These are phyloP conservation scores for Phasianus colchicus DNA, from an alignment of 2,113 vertebrate genomes.

Conservation along the genomic window DNA sequence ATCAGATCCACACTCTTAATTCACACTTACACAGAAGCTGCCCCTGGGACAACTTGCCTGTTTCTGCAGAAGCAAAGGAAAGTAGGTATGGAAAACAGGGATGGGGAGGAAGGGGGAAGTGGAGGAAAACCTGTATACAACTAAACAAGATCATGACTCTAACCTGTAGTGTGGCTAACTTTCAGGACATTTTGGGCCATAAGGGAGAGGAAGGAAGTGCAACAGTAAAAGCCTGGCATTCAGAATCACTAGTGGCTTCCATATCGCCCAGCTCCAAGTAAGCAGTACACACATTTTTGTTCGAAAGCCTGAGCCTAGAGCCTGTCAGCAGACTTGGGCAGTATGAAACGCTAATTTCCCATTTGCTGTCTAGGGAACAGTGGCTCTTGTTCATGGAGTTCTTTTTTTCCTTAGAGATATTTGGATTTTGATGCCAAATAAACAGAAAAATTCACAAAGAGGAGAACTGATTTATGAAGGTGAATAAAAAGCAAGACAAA, in stretches of 20 bases:
- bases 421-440: neutral
- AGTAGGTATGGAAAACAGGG: neutral
- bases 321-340: accelerated
- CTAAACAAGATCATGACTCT: neutral
- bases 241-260: neutral
- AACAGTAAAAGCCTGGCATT: neutral
- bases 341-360: neutral
- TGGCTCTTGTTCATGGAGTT: neutral
- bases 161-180: too few relatives aligned
- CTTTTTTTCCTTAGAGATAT: neutral
- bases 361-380: neutral
- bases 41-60: neutral
- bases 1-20: neutral
- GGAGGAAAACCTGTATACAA: accelerated
- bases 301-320: accelerated
- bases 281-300: neutral
- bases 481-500: neutral
- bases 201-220: neutral
- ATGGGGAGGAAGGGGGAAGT: accelerated
- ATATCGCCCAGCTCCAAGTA: neutral
- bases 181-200: neutral
- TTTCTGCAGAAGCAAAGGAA: neutral
- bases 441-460: neutral
- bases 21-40: neutral
- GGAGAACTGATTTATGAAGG: neutral